Evolutionary conservation across 2,797 vertebrate species (phyloP).

Genomic region (Eulemur coronatus): DNA sequence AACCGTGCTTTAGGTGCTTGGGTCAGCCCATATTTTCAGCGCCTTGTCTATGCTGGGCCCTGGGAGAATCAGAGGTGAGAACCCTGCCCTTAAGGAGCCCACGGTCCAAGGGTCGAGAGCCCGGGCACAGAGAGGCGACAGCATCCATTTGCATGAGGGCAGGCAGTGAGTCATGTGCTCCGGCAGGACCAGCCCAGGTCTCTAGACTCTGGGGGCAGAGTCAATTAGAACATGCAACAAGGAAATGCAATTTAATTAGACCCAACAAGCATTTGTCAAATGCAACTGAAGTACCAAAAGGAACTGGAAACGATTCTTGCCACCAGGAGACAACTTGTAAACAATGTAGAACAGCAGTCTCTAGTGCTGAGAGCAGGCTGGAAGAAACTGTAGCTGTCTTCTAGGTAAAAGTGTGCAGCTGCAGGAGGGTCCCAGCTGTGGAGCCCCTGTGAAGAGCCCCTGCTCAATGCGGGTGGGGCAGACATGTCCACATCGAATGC

Average conservation of each 20-base stretch:
- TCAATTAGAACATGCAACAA: not conserved
- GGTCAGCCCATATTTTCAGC: not conserved
- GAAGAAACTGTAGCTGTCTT: not conserved
- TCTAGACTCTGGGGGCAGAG: not conserved
- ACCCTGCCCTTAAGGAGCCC: not conserved
- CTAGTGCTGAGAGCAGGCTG: not conserved
- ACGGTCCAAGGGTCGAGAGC: not conserved
- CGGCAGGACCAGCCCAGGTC: not conserved
- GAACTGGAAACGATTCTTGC: not conserved
- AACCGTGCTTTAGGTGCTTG: not conserved
- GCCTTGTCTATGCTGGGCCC: not conserved
- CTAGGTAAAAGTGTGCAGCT: not conserved
- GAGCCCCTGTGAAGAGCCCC: not conserved
- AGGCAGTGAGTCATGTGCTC: not conserved
- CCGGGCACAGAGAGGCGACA: rapidly evolving
- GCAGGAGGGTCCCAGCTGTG: not conserved
- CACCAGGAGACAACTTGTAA: not conserved
- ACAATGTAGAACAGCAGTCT: not conserved
- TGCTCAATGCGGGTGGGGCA: not conserved
- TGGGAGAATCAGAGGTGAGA: not conserved
- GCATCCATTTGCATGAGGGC: not conserved
- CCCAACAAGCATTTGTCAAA: not conserved
- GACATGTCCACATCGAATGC: not conserved
- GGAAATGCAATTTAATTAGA: not conserved
- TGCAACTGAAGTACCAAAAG: not conserved